Conservation (phyloP, 2,888 invertebrate genomes). For the Drosophila percnosoma region DNA sequence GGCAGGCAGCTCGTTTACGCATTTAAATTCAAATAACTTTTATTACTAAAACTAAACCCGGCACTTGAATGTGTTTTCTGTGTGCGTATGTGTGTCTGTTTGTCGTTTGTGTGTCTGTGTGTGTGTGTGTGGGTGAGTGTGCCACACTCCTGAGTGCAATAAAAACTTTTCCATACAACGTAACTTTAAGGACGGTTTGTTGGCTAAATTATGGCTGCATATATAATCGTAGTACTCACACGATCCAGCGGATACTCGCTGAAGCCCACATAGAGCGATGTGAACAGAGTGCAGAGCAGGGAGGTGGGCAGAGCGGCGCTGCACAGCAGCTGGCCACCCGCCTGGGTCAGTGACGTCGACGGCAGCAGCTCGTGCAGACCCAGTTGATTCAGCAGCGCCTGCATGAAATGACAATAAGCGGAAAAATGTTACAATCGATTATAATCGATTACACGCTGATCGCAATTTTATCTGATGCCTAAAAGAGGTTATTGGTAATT, state of each 20-base stretch:
- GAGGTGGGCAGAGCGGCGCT: constrained; percentile 77
- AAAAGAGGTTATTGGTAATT: not conserved
- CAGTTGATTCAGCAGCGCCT: constrained; percentile 82
- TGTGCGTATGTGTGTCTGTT: constrained; percentile 8
- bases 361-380: constrained; percentile 82
- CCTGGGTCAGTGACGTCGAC: constrained; percentile 81
- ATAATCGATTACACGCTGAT: not conserved
- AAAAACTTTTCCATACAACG: constrained; percentile 75
- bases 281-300: constrained; percentile 79
- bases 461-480: not conserved
- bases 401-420: constrained; percentile 5
- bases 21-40: constrained; percentile 82
- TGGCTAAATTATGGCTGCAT: constrained; percentile 74
- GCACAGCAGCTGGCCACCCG: constrained; percentile 81
- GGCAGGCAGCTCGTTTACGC: constrained; percentile 74
- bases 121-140: constrained; percentile 12
- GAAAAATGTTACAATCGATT: not conserved
- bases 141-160: constrained; percentile 75
- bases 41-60: constrained; percentile 72
- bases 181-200: constrained; percentile 67
- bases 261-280: constrained; percentile 82
- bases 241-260: constrained; percentile 83
- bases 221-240: constrained; percentile 82
- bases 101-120: constrained; percentile 15
- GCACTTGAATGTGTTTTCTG: constrained; percentile 31